Base-by-base conservation (phyloP, 1,140 invertebrate species). In the Varroa destructor region DNA sequence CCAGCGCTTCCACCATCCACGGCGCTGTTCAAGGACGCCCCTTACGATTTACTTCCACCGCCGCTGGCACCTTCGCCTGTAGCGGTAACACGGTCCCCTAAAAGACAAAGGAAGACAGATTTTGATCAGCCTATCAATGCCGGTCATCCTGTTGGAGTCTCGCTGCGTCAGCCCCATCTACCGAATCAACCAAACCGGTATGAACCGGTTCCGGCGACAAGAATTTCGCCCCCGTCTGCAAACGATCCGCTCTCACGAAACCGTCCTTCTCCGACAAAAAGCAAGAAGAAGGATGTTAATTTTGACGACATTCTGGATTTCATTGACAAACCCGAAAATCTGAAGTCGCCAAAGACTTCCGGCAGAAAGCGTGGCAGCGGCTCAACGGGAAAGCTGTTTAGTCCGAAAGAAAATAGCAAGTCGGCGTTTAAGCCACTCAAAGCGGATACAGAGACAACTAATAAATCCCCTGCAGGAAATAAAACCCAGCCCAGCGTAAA, bases 1-100 rank as follows among this genome's bases (percentile, higher is more conserved):
- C 61, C 61, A 37, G 14, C 46, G 37, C 46, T 46, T 2, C 61
- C 61, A 3, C 40, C 61, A 5, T 43, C 61, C 14, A 12, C 40
- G 61, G 61, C 14, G 12, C 61, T 46, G 61, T 67, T 67, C 61
- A 67, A 67, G 37, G 61, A 67, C 40, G 61, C 46, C 46, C 61
- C 61, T 14, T 67, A 67, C 61, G 61, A 67, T 40, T 37, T 37
- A 37, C 37, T 40, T 1, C 61, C 61, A 1, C 61, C 61, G 36
- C 61, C 61, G 4, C 61, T 37, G 61, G 40, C 61, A 8, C 61
- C 61, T 12, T 37, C 61, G 37, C 14, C 61, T 25, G 46, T 3
- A 51, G 8, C 46, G 4, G 8, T 51, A 3, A 8, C 46, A 51
- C 46, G 46, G 46, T 37, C 14, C 1, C 36, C 36, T 14, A 40